phyloP scores from a whole-genome alignment of 2,797 vertebrate genomes.

The Aplochiton taeniatus region DNA sequence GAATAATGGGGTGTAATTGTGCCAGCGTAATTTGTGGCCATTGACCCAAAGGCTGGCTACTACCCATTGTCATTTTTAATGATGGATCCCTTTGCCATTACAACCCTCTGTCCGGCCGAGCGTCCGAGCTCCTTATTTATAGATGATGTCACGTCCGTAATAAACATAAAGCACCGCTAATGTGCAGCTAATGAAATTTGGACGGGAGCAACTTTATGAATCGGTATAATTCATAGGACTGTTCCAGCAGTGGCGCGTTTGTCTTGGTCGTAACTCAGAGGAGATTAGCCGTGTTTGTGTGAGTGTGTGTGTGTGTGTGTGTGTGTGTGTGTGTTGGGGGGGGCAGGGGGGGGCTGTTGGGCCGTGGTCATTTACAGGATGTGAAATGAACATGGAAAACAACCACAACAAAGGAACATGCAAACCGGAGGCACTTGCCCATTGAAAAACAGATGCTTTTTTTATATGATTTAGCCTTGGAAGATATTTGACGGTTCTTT shows the following conservation, averaged over 20 bases:
- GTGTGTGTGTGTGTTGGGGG: constrained; percentile 86
- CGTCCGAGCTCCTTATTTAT: constrained; percentile 94
- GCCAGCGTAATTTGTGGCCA: constrained; percentile 91
- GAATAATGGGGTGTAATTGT: constrained; percentile 88
- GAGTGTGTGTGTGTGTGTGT: constrained; percentile 85
- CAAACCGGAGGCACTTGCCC: too few relatives aligned
- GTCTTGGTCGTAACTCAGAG: constrained; percentile 85
- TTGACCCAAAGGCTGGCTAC: constrained; percentile 90
- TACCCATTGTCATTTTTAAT: constrained; percentile 95
- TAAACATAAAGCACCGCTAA: constrained; percentile 99
- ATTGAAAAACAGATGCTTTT: too few relatives aligned
- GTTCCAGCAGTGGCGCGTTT: constrained; percentile 82
- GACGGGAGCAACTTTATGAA: constrained; percentile 98
- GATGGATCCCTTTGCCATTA: constrained; percentile 95
- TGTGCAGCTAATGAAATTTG: constrained; percentile 98
- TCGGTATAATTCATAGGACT: constrained; percentile 95
- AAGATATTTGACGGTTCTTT: too few relatives aligned
- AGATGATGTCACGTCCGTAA: constrained; percentile 95
- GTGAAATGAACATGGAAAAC: too few relatives aligned
- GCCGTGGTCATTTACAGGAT: too few relatives aligned
- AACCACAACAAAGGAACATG: too few relatives aligned
- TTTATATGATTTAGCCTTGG: too few relatives aligned
- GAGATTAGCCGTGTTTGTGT: constrained; percentile 53
- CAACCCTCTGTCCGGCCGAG: constrained; percentile 83
- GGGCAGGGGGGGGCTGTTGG: too few relatives aligned